Evolutionary conservation across 2,113 vertebrate species (phyloP), one percentile per base, ranked within the genome.

Genomic region (Clarias macrocephalus): DNA sequence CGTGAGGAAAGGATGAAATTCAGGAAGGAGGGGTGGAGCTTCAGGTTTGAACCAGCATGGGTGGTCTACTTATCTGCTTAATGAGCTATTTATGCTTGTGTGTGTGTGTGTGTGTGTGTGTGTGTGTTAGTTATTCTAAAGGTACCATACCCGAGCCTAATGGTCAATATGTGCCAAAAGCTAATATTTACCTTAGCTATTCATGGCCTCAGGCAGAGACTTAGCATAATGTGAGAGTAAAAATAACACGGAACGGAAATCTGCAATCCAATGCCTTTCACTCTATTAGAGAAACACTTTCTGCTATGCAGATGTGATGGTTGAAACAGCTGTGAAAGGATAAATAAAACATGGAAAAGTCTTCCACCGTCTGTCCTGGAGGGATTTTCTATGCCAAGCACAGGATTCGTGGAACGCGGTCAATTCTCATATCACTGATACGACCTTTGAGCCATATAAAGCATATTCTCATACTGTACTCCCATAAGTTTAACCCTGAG

Each of bases 101-200:
- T 73, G 70, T 23, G 37, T 75, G 72, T 42, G 70, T 16, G 73
- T 48, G 42, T 48, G 42, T 52, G 42, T 25, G 42, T 76, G 75
- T 77, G 73, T 33, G 54, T 82, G 7, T 33, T 42, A 85, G 83
- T 83, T 85, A 82, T 30, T 77, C 23, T 52, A 63, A 59, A 73
- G 80, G 33, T 28, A 21, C 21, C 48, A 33, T 37, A 84, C 57
- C 80, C 42, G 12, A 80, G 62, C 79, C 62, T 16, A 83, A n/a
- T 62, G 30, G 60, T 77, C 60, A 56, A 25, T 83, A 81, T 85
- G 52, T 85, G 70, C n/a, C 68, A 54, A 88, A 88, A 84, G 83
- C 73, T 52, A 68, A 59, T 86, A 86, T 90, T 86, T 86, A 59
- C 62, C 89, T 86, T 89, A 83, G 66, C 87, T 87, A 84, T 90